A percentile compares a stretch with the other conserved stretches of the same genome.
Evolutionary conservation across 2,113 vertebrate species (phyloP).

Genomic region (Pachyramphus minor): DNA sequence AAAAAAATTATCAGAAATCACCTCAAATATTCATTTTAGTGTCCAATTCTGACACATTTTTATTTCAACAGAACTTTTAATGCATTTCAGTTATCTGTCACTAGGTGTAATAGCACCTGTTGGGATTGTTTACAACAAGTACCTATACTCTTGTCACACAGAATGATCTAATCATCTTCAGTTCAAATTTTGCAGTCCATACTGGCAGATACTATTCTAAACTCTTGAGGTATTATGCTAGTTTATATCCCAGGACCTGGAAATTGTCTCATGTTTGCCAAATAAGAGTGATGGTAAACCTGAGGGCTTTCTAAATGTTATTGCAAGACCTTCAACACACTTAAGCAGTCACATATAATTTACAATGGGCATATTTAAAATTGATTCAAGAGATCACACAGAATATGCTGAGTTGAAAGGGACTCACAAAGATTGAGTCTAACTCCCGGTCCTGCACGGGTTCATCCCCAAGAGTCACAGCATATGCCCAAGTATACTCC

Average conservation of each 20-base stretch:
- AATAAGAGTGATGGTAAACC: not conserved
- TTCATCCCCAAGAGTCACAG: not conserved
- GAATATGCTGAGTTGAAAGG: not conserved
- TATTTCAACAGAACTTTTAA: not conserved
- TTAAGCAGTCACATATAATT: not conserved
- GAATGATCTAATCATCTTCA: not conserved
- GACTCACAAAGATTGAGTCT: not conserved
- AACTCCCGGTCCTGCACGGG: not conserved
- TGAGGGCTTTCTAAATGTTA: not conserved
- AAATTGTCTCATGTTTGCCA: not conserved
- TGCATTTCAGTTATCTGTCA: not conserved
- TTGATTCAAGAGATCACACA: not conserved
- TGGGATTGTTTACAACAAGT: not conserved
- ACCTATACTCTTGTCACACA: not conserved
- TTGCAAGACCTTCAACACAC: not conserved
- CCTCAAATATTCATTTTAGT: not conserved
- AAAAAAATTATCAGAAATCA: not conserved
- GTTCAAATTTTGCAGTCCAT: not conserved
- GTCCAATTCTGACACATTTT: not conserved
- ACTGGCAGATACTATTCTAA: not conserved
- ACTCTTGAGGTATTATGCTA: not conserved
- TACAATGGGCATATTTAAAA: not conserved
- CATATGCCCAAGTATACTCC: not conserved
- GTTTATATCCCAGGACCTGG: not conserved
- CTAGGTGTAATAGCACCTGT: not conserved